Conservation (phyloP, 2,888 invertebrate species). For the Cephonodes hylas region DNA sequence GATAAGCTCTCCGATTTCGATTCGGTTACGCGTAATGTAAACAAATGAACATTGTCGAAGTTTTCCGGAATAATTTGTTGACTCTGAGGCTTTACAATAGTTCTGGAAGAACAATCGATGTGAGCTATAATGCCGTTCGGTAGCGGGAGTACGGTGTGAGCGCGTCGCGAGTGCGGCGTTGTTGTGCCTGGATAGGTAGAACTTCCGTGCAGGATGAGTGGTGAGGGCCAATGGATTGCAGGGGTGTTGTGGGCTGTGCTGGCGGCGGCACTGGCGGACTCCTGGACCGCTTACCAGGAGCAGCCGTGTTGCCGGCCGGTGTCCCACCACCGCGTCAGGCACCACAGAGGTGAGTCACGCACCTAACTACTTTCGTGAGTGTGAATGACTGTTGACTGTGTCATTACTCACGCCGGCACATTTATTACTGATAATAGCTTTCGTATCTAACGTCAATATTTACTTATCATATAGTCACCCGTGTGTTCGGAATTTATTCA, state of each 20-base stretch:
- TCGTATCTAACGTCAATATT: conserved; percentile 36
- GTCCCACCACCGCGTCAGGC: conserved; percentile 82
- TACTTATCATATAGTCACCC: conserved; percentile 17
- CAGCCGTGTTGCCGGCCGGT: conserved; percentile 83
- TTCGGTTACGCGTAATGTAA: conserved; percentile 66
- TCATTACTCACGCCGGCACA: conserved; percentile 12
- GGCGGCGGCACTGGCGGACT: conserved; percentile 80
- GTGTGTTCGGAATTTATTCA: neutral
- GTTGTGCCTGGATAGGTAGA: conserved; percentile 49
- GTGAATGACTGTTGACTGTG: neutral
- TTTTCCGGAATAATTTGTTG: conserved; percentile 65
- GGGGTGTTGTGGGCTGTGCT: conserved; percentile 60
- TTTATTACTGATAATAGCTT: conserved; percentile 15
- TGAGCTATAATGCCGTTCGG: conserved; percentile 38
- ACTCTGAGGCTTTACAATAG: conserved; percentile 42
- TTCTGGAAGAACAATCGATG: conserved; percentile 34
- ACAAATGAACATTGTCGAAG: conserved; percentile 67
- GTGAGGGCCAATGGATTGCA: conserved; percentile 51
- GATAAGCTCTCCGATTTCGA: conserved; percentile 59
- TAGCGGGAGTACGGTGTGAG: conserved; percentile 40
- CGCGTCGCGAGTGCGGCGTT: conserved; percentile 43
- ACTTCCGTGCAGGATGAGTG: conserved; percentile 49
- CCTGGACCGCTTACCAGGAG: conserved; percentile 84
- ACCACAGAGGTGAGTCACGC: conserved; percentile 81
- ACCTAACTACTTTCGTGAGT: neutral